These are phyloP conservation scores for Otolemur garnettii DNA, from an alignment of 2,113 vertebrate species.

Conservation along the genomic window DNA sequence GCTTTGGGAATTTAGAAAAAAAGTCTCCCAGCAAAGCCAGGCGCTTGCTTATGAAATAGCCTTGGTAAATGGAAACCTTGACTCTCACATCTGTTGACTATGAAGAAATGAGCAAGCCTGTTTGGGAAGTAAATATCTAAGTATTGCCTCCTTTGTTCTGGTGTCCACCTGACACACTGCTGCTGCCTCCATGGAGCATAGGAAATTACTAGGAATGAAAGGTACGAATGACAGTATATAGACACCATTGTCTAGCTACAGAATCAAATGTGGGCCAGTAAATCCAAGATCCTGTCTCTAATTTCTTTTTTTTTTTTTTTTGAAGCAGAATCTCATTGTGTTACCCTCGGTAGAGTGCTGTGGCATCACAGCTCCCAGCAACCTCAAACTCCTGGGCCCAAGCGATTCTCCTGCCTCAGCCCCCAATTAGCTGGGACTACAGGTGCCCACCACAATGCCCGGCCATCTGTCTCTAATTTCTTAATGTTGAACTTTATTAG, in stretches of 20 bases:
- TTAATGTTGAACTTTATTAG: background rate
- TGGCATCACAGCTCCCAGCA: no score
- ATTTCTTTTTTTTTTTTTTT: background rate
- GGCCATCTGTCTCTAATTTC: background rate
- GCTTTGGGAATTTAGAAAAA: background rate
- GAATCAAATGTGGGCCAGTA: background rate
- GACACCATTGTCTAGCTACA: background rate
- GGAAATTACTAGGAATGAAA: background rate
- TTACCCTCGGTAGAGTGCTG: no score
- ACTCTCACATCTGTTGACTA: background rate
- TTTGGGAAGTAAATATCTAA: slow-evolving; percentile 11
- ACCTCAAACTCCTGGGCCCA: no score
- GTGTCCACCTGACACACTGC: background rate
- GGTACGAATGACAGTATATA: background rate
- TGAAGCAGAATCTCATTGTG: no score
- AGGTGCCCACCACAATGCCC: no score
- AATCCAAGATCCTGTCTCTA: background rate
- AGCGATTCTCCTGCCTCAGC: no score
- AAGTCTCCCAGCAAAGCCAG: background rate
- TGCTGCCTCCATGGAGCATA: background rate
- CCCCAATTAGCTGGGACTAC: no score
- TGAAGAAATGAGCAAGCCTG: slow-evolving; percentile 20
- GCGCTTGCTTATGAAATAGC: background rate
- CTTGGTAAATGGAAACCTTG: background rate
- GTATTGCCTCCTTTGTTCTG: background rate